Evolutionary conservation across 2,888 invertebrate species (phyloP).

Genomic region (Thalpophila matura): DNA sequence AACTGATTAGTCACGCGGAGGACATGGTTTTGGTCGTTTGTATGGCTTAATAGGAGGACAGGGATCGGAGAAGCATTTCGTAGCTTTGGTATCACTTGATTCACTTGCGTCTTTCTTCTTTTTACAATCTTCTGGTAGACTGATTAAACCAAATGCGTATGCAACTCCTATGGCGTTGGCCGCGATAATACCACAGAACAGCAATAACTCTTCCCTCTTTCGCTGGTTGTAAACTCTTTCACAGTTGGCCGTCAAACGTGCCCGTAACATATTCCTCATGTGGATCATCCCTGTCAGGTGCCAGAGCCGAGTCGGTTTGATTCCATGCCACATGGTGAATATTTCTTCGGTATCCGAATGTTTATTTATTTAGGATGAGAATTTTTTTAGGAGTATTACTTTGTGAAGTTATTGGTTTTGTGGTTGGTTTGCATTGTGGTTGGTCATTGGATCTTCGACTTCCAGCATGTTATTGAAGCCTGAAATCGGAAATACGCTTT

Average conservation of each 20-base stretch:
- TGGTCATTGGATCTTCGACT: conserved; percentile 3
- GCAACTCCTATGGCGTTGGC: conserved; percentile 19
- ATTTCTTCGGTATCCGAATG: background rate
- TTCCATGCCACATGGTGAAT: conserved; percentile 65
- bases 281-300: conserved; percentile 71
- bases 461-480: conserved; percentile 1
- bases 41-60: conserved; percentile 27
- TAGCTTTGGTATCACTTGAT: background rate
- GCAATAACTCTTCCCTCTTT: conserved; percentile 42
- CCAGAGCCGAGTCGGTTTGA: conserved; percentile 81
- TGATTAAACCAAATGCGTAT: conserved; percentile 66
- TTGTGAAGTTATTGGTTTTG: background rate
- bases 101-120: accelerated
- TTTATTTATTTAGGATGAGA: background rate
- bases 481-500: conserved; percentile 22
- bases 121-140: conserved; percentile 36
- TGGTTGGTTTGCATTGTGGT: background rate
- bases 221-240: conserved; percentile 45
- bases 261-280: conserved; percentile 59
- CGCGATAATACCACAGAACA: background rate
- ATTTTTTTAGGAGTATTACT: background rate
- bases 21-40: conserved; percentile 19
- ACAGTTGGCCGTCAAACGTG: conserved; percentile 53
- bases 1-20: background rate
- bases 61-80: background rate